These are phyloP conservation scores for Nephrotoma flavescens DNA, from an alignment of 2,888 invertebrate species.

Conservation along the genomic window DNA sequence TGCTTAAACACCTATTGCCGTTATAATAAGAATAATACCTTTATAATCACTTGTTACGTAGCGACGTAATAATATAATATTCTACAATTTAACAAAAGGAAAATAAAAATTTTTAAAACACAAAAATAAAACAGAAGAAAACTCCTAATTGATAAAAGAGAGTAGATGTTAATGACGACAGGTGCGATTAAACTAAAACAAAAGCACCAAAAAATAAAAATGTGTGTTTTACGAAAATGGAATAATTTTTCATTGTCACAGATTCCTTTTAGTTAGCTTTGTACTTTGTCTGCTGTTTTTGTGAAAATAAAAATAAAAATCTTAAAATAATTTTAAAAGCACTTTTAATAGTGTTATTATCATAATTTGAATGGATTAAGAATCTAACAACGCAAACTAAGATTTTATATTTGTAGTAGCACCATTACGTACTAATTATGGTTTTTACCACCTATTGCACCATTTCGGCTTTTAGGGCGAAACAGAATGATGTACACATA, in stretches of 20 bases:
- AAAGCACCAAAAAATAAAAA: background rate
- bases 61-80: background rate
- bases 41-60: background rate
- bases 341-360: background rate
- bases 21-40: background rate
- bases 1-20: background rate
- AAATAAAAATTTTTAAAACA: background rate
- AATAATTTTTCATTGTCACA: background rate
- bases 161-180: background rate
- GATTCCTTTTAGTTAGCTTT: background rate
- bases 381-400: background rate
- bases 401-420: too few relatives aligned
- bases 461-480: too few relatives aligned
- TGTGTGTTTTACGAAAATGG: background rate
- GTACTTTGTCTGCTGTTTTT: background rate
- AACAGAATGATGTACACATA: too few relatives aligned
- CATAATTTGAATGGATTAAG: background rate
- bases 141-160: background rate
- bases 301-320: background rate
- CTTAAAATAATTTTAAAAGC: background rate
- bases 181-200: background rate
- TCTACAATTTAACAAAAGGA: background rate
- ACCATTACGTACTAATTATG: too few relatives aligned
- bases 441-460: too few relatives aligned
- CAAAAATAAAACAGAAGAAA: background rate